phyloP scores from a whole-genome alignment of 2,797 vertebrate genomes.

The Sebastes vulpes region DNA sequence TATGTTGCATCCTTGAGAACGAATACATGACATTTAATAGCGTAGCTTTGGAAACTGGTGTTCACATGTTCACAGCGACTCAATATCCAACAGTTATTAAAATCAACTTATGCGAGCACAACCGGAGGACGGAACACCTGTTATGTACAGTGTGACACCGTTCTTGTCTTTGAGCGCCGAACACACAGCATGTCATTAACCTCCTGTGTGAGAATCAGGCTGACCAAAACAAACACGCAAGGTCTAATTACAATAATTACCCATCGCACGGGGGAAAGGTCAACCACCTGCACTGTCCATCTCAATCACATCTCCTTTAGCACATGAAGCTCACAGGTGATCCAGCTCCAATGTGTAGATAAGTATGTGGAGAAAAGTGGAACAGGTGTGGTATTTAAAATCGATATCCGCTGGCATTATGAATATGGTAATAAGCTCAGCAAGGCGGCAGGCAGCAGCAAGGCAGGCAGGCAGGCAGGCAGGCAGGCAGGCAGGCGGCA shows the following conservation, averaged over 20 bases:
- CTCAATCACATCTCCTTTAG: conserved; percentile 37
- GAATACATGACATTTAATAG: background rate
- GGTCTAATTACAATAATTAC: conserved; percentile 65
- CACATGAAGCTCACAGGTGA: conserved; percentile 11
- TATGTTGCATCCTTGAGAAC: conserved; percentile 6
- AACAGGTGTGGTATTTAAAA: conserved; percentile 82
- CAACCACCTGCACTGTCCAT: conserved; percentile 34
- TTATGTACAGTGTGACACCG: conserved; percentile 28
- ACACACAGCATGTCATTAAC: conserved; percentile 30
- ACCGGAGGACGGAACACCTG: conserved; percentile 41
- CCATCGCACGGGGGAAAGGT: conserved; percentile 43
- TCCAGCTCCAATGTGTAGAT: conserved; percentile 18
- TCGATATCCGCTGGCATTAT: conserved; percentile 79
- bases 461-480: conserved; percentile 62
- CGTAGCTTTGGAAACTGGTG: background rate
- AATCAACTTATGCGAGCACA: conserved; percentile 23
- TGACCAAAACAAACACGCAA: conserved; percentile 54
- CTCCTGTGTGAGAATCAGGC: conserved; percentile 8
- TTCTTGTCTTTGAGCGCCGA: conserved; percentile 23
- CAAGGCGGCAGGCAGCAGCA: conserved; percentile 63
- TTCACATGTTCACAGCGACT: background rate
- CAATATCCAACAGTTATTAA: conserved; percentile 3
- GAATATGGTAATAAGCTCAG: conserved; percentile 82
- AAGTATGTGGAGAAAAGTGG: conserved; percentile 55
- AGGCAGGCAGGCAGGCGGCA: conserved; percentile 61